These are phyloP conservation scores for Hemiscyllium ocellatum DNA, from an alignment of 2,113 vertebrate genomes.

Conservation along the genomic window DNA sequence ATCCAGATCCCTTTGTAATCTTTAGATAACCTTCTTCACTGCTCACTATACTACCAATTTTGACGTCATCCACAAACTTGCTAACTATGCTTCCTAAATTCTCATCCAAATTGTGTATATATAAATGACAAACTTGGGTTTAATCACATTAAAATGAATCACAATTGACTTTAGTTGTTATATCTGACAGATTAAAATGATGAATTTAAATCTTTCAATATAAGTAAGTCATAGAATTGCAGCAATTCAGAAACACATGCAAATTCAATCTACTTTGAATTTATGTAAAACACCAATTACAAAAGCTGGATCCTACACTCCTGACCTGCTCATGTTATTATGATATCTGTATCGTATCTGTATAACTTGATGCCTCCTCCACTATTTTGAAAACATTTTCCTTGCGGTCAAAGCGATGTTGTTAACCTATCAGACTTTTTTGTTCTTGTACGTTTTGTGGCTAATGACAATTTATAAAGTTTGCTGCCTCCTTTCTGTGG, in stretches of 20 bases:
- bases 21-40: too few species aligned
- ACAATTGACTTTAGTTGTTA: not conserved
- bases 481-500: not conserved
- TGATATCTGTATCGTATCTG: not conserved
- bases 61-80: too few species aligned
- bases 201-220: not conserved
- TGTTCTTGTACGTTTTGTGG: not conserved
- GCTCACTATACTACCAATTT: too few species aligned
- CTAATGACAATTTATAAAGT: not conserved
- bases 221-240: not conserved
- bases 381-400: not conserved
- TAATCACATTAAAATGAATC: not conserved
- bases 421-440: not conserved
- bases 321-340: not conserved
- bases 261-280: not conserved
- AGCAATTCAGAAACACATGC: not conserved
- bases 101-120: too few species aligned
- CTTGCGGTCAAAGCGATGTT: not conserved
- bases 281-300: too few species aligned
- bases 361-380: not conserved
- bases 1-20: too few species aligned
- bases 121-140: not conserved
- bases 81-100: too few species aligned
- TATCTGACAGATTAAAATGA: not conserved
- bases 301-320: not conserved